Percentiles rank a stretch among this genome's conserved stretches.
Conservation (phyloP, 2,888 invertebrate species). For the Mesorhabditis belari region DNA sequence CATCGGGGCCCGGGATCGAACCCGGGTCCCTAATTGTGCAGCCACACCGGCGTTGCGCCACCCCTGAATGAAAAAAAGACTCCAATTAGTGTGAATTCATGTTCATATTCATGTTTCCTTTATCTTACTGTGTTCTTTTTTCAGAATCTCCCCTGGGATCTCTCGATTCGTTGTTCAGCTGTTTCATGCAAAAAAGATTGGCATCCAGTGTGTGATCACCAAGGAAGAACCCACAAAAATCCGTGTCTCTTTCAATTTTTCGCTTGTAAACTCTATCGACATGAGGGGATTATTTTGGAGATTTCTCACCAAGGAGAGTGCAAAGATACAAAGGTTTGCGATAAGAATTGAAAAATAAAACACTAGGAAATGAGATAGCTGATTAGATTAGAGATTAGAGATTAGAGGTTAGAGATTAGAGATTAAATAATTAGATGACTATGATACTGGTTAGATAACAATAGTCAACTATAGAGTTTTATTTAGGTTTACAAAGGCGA, state of each 20-base stretch:
- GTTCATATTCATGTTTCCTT: no score
- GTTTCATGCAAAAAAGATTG: slow-evolving; percentile 29
- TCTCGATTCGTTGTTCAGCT: slow-evolving; percentile 16
- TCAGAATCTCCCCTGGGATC: background rate
- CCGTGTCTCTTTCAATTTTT: slow-evolving; percentile 37
- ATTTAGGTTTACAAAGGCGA: background rate
- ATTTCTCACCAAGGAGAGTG: slow-evolving; percentile 11
- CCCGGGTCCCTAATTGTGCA: no score
- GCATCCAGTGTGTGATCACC: slow-evolving; percentile 41
- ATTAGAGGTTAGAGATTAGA: no score
- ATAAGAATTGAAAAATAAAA: background rate
- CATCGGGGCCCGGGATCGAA: no score
- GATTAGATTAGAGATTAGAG: no score
- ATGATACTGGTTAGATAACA: slow-evolving; percentile 2
- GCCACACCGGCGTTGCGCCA: no score
- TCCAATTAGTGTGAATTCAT: no score
- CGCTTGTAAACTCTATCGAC: slow-evolving; percentile 27
- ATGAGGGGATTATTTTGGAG: slow-evolving; percentile 6
- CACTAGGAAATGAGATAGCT: no score
- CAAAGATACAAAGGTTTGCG: background rate
- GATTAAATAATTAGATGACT: background rate
- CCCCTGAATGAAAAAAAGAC: no score
- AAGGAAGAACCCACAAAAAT: slow-evolving; percentile 39
- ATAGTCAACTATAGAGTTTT: slow-evolving; percentile 1
- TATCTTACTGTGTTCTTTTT: no score